phyloP scores from a whole-genome alignment of 2,797 vertebrate genomes.

The Acridotheres tristis region DNA sequence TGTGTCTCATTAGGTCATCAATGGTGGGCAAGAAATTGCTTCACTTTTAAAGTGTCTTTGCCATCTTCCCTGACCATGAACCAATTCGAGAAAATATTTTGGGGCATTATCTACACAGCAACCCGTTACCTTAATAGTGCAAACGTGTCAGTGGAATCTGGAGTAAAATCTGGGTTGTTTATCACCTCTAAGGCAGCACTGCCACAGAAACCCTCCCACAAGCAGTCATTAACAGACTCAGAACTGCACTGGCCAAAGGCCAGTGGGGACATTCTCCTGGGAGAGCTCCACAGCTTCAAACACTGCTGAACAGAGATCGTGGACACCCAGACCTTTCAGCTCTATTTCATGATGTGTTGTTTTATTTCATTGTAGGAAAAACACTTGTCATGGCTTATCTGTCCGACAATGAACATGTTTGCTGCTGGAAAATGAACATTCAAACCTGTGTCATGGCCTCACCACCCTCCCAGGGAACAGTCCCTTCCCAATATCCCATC shows the following conservation, averaged over 20 bases:
- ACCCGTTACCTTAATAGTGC: not conserved
- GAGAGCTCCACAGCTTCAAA: not conserved
- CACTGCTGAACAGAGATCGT: not conserved
- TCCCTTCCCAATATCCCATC: not conserved
- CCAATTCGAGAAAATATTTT: not conserved
- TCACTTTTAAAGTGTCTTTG: not conserved
- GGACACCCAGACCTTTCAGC: not conserved
- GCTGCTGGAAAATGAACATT: constrained; percentile 59
- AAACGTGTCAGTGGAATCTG: not conserved
- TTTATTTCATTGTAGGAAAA: constrained; percentile 70
- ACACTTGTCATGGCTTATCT: constrained; percentile 76
- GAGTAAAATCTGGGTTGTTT: not conserved
- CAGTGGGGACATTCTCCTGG: fast-evolving
- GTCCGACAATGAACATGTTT: constrained; percentile 41
- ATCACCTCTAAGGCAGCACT: not conserved
- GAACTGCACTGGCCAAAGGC: not conserved
- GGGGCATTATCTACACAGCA: not conserved
- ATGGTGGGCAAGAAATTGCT: not conserved
- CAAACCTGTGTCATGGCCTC: not conserved
- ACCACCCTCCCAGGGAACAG: fast-evolving
- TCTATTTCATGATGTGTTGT: not conserved
- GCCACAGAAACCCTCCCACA: not conserved
- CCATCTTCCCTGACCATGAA: not conserved
- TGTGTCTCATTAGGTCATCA: not conserved
- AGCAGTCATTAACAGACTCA: not conserved